phyloP scores from a whole-genome alignment of 1,140 invertebrate species.

The Wasmannia auropunctata region DNA sequence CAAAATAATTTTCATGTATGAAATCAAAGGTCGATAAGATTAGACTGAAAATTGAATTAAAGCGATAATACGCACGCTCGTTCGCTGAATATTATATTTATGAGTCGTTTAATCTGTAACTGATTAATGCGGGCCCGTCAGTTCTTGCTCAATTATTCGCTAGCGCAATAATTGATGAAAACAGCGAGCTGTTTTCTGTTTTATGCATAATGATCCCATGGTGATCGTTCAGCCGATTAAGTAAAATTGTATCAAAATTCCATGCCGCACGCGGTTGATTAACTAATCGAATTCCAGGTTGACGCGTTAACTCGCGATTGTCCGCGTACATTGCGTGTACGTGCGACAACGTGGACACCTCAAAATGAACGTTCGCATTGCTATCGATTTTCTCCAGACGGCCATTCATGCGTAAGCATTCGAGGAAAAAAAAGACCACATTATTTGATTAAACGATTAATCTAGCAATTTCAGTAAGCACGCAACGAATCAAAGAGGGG shows the following conservation, averaged over 20 bases:
- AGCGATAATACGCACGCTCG: conserved; percentile 13
- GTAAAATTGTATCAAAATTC: conserved; percentile 58
- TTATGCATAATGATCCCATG: conserved; percentile 28
- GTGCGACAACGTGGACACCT: neutral
- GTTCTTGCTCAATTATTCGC: conserved; percentile 52
- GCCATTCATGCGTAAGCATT: neutral
- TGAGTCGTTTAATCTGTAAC: conserved; percentile 48
- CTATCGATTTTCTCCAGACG: conserved; percentile 1
- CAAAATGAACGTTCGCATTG: neutral
- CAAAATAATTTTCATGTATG: neutral
- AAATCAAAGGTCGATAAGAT: conserved; percentile 42
- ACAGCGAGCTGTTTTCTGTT: conserved; percentile 36
- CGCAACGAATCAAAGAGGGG: conserved; percentile 23
- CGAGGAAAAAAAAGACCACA: neutral
- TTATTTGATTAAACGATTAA: conserved; percentile 9
- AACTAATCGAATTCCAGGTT: conserved; percentile 48
- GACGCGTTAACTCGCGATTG: conserved; percentile 37
- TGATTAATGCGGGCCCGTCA: conserved; percentile 44
- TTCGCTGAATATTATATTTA: conserved; percentile 52
- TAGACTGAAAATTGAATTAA: conserved; percentile 39
- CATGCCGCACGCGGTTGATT: conserved; percentile 33
- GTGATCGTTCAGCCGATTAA: conserved; percentile 43
- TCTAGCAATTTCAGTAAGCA: conserved; percentile 30
- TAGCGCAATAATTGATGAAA: conserved; percentile 44
- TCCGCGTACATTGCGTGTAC: neutral